A percentile compares a stretch with the other conserved stretches of the same genome.
Conservation (phyloP, 2,888 invertebrate genomes). For the Calameuta pallipes region DNA sequence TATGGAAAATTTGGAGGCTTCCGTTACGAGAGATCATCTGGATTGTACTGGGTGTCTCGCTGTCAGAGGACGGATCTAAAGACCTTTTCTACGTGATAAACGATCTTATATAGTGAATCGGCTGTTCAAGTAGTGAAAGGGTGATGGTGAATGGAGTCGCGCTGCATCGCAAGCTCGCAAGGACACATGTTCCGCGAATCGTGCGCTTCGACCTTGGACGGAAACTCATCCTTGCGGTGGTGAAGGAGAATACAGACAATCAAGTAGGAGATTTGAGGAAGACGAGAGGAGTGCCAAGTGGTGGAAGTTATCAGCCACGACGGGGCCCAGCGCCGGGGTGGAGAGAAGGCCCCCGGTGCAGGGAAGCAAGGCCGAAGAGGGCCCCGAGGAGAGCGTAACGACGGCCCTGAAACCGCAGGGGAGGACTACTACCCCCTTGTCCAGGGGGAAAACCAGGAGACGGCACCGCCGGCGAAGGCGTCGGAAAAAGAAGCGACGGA, state of each 20-base stretch:
- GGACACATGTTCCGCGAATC: slow-evolving; percentile 46
- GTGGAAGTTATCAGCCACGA: slow-evolving; percentile 51
- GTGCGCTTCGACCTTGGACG: slow-evolving; percentile 20
- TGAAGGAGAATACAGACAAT: neutral
- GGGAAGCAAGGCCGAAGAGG: slow-evolving; percentile 48
- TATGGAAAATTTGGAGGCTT: neutral
- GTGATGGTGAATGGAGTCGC: slow-evolving; percentile 45
- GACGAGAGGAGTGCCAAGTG: slow-evolving; percentile 27
- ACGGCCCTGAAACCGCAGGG: slow-evolving; percentile 62
- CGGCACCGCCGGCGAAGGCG: slow-evolving; percentile 61
- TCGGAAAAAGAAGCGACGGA: slow-evolving; percentile 65
- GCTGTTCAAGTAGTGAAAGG: slow-evolving; percentile 17
- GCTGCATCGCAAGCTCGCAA: slow-evolving; percentile 31
- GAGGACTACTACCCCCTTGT: slow-evolving; percentile 53
- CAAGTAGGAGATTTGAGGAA: slow-evolving; percentile 1
- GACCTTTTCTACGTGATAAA: neutral
- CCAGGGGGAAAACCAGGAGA: slow-evolving; percentile 57
- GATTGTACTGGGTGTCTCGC: neutral
- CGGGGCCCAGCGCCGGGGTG: slow-evolving; percentile 64
- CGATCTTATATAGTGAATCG: neutral
- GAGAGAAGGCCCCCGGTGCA: slow-evolving; percentile 64
- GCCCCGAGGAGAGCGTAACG: slow-evolving; percentile 49
- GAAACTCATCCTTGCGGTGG: slow-evolving; percentile 3
- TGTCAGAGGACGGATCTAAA: neutral
- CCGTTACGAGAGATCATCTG: neutral